Evolutionary conservation across 2,888 invertebrate genomes (phyloP).

Genomic region (Abrostola tripartita): DNA sequence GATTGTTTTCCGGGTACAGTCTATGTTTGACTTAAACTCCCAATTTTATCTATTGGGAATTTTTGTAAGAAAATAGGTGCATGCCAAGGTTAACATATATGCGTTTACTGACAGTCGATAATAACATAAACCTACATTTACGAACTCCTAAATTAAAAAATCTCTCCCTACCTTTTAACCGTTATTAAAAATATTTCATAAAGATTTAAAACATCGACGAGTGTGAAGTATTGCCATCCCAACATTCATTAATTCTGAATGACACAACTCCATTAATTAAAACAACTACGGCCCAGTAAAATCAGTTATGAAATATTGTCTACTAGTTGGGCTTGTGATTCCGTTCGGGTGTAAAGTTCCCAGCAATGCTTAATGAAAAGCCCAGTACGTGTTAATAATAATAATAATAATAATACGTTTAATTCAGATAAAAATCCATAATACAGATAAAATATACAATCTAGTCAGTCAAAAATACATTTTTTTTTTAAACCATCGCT

Average conservation of each 20-base stretch:
- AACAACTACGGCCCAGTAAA: slow-evolving; percentile 75
- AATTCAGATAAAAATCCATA: no score
- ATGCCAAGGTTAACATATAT: no score
- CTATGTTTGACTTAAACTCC: no score
- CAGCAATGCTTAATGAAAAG: slow-evolving; percentile 10
- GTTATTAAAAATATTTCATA: slow-evolving; percentile 28
- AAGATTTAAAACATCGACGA: slow-evolving; percentile 43
- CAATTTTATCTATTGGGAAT: no score
- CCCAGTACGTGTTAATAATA: no score
- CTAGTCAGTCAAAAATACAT: no score
- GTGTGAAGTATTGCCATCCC: slow-evolving; percentile 39
- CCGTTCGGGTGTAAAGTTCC: slow-evolving; percentile 34
- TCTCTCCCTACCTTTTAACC: neutral
- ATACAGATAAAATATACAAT: no score
- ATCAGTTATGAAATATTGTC: slow-evolving; percentile 71
- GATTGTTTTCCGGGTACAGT: no score
- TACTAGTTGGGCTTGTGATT: slow-evolving; percentile 15
- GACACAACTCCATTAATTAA: slow-evolving; percentile 78
- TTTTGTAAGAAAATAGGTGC: no score
- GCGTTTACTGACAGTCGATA: no score
- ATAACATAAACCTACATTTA: neutral
- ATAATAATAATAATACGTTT: no score
- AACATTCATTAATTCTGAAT: slow-evolving; percentile 69
- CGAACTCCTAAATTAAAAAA: neutral
- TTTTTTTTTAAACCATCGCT: no score